Evolutionary conservation across 92 coral and sea anemone genomes (phyloP), one percentile per base, ranked within the genome.

Genomic region (Hydrozoanthus gracilis): DNA sequence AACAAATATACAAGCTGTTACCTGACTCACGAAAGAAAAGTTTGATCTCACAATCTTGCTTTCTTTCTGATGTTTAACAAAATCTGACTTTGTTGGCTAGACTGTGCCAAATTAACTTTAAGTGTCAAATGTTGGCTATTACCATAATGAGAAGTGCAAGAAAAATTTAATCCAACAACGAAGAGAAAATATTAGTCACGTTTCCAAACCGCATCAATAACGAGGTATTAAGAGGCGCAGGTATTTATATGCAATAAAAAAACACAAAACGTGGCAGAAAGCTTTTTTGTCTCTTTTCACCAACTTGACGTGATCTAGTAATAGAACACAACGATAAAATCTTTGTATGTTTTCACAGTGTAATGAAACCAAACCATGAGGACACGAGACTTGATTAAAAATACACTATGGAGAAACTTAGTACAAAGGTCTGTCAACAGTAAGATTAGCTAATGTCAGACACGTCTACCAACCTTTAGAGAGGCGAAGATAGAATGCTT

Each of bases 351-450:
- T 80, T 80, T 80, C 82, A 70, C 46, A 67, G 72, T 64, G 72
- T 80, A 80, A 64, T 80, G 61, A 65, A 80, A 49, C 61, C 35
- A 80, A 16, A 80, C 45, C 73, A 47, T 46, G 44, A 80, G 44
- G 66, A 80, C 85, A 80, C 3, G 48, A 44, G 35, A 47, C 15
- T 78, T 80, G 47, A 80, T 80, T 80, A 65, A 65, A 80, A 80
- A 80, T 65, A 80, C 85, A 80, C 73, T 80, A 44, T 10, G 66
- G 13, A 11, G 85, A 65, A 64, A 80, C 47, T 65, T 48, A 18
- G 85, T 58, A 65, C 85, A 80, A 80, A 80, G 45, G 51, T 80
- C 85, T 80, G 85, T 80, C 85, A 80, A 65, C 75, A 80, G 58
- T 13, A 64, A 49, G 85, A 80, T 65, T 80, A 65, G 13, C 3